Conservation (phyloP, 2,797 vertebrate species). For the Glyptemys insculpta region DNA sequence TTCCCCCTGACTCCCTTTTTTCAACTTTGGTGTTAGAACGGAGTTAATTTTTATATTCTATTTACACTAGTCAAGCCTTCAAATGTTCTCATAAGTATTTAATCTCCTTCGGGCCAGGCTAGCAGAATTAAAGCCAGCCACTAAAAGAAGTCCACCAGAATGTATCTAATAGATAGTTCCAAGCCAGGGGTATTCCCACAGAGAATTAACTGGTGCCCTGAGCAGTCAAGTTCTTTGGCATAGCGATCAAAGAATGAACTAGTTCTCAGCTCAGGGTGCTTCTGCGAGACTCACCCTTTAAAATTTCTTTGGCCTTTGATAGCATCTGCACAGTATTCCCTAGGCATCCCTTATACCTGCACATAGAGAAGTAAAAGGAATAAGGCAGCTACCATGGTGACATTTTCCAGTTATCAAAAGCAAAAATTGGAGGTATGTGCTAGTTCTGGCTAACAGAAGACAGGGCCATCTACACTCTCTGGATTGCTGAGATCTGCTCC, state of each 20-base stretch:
- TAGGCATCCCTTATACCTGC: neutral
- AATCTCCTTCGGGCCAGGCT: conserved; percentile 23
- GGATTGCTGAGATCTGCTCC: neutral
- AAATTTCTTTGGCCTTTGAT: conserved; percentile 26
- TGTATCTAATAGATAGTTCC: conserved; percentile 17
- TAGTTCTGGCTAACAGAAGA: neutral
- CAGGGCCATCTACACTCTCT: neutral
- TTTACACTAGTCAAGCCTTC: conserved; percentile 20
- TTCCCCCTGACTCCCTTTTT: neutral
- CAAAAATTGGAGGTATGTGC: neutral
- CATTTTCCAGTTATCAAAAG: neutral
- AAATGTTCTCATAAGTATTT: conserved; percentile 40
- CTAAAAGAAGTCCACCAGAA: conserved; percentile 45
- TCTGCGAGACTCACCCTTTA: conserved; percentile 26
- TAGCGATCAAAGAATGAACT: conserved; percentile 23
- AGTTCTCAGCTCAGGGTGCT: conserved; percentile 24
- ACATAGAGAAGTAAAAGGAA: neutral
- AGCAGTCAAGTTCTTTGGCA: conserved; percentile 1
- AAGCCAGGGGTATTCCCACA: neutral
- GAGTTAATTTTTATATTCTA: conserved; percentile 46
- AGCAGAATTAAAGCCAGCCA: conserved; percentile 22
- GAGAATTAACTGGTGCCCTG: neutral
- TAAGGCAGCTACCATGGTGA: neutral
- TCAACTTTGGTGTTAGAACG: neutral
- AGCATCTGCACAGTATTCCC: conserved; percentile 1